Base-by-base conservation (phyloP, 2,797 vertebrate genomes). In the Rhadinocentrus ornatus region DNA sequence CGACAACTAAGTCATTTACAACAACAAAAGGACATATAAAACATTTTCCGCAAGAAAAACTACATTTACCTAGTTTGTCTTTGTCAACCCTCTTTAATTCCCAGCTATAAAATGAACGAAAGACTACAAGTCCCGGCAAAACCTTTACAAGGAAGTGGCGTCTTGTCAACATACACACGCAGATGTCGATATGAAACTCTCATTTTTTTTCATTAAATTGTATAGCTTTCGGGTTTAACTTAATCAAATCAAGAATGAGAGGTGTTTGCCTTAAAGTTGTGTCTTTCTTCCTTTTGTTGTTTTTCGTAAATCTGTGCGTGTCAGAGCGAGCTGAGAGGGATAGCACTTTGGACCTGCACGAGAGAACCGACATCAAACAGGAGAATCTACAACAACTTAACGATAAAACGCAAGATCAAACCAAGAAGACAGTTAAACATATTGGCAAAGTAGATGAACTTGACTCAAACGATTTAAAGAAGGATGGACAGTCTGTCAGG, bases 111-210 rank as follows among this genome's bases (percentile, higher is more conserved):
- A 0, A n/a, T 39, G 22, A 1, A 1, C 2, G 18, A 27, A 74
- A 66, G 55, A 93, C 90, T 92, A 90, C 92, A 88, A 81, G 18
- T 86, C 73, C 91, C 90, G 1, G 2, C 8, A 22, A 31, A 9
- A 2, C 37, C n/a, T 4, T 24, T 7, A 88, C 77, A 80, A 66
- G 93, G 92, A 94, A 91, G 46, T 77, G 41, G 18, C 66, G 46
- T 18, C 32, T 83, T 66, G 86, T 85, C 75, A 82, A 74, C 75
- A 84, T 22, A 37, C 18, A 60, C 52, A 44, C 26, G 66, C 60
- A 68, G 74, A 75, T 58, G 77, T 85, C 59, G 89, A 90, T 62
- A 89, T 91, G 89, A 84, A 80, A 41, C 46, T 50, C 44, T 2
- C 39, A 9, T 62, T 66, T 9, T 65, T 69, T 67, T 85, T 69